Base-by-base conservation (phyloP, 1,140 invertebrate species). In the Zaprionus inermis region DNA sequence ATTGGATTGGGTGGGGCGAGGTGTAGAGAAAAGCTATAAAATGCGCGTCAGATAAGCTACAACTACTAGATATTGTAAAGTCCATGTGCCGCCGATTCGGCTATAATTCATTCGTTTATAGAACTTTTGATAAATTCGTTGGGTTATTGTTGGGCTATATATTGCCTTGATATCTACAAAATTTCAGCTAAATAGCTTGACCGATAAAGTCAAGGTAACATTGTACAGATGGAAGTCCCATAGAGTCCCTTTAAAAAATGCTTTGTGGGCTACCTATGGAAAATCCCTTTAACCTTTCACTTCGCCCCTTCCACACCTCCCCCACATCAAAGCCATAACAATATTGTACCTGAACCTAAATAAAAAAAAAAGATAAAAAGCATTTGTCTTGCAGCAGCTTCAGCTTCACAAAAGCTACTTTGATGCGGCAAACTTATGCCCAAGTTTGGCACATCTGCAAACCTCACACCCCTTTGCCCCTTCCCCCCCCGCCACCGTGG, bases 371-470 rank as follows among this genome's bases (percentile, higher is more conserved):
- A 49, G 18, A 49, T 49, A 22, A 49, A 49, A 49, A 22, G 18
- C 3, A 18, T 49, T 49, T 41, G 38, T 41, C 38, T 41, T 44
- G 2, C 7, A 44, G 9, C 38, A 44, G n/a, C 38, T 44, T 41
- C 38, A 3, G 18, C 51, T 52, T n/a, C n/a, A 1, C 28, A 12
- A 63, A 81, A 78, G 30, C 59, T 78, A 44, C 68, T 69, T 81
- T 72, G 78, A 78, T 66, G 70, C 59, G 61, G 41, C 73, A 52
- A 49, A 22, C 65, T 73, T 63, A 60, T 79, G 79, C 66, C 58
- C 75, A 49, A 63, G 72, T 55, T 44, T 63, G 78, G 38, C 18
- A 41, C 78, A 81, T 72, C 46, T 34, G 32, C 12, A 85, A 86
- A 36, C 82, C 82, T 82, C 82, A 88, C 83, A 72, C 81, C 16